phyloP scores from a whole-genome alignment of 2,113 vertebrate species.

The Megatriorchis doriae region DNA sequence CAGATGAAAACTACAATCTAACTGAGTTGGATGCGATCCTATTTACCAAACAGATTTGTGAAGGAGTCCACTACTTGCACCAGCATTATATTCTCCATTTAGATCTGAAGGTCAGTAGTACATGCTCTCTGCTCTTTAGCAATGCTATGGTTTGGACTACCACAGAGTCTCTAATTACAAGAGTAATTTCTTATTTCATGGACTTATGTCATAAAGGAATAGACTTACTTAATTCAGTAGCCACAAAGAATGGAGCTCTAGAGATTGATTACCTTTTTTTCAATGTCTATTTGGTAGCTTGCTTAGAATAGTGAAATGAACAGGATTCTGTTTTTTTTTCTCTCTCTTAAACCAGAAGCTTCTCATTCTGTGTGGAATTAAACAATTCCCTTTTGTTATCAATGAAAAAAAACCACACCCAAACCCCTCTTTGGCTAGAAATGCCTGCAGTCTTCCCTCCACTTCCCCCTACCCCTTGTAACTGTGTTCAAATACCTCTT shows the following conservation, averaged over 20 bases:
- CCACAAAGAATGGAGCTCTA: background rate
- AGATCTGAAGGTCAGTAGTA: constrained; percentile 86
- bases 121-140: background rate
- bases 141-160: background rate
- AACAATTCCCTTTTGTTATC: background rate
- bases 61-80: constrained; percentile 87
- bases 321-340: background rate
- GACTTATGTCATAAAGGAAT: background rate
- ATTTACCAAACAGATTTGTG: constrained; percentile 91
- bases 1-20: constrained; percentile 87
- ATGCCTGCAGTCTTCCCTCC: background rate
- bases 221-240: background rate
- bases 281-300: background rate
- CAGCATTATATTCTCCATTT: constrained; percentile 90
- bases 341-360: background rate
- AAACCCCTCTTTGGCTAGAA: background rate
- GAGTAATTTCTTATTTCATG: background rate
- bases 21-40: constrained; percentile 85
- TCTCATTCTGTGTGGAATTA: background rate
- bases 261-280: background rate
- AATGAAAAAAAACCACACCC: background rate
- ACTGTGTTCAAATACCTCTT: background rate
- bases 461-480: background rate
- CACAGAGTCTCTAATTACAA: background rate
- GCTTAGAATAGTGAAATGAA: background rate